Conservation (phyloP, 2,113 vertebrate genomes). For the Anas platyrhynchos region DNA sequence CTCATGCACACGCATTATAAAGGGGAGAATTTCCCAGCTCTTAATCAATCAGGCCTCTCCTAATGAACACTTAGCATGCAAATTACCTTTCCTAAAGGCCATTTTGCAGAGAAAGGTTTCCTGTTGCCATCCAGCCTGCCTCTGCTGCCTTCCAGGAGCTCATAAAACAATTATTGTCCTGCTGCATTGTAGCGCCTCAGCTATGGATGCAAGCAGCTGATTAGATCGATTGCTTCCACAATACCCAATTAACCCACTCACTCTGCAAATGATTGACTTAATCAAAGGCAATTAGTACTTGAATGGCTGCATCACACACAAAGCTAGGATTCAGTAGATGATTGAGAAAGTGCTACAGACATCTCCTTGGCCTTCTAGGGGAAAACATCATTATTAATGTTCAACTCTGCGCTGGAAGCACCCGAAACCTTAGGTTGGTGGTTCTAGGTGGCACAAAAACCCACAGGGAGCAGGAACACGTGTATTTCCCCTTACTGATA, state of each 20-base stretch:
- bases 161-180: conserved; percentile 63
- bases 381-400: background rate
- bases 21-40: background rate
- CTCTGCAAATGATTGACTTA: conserved; percentile 61
- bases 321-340: conserved; percentile 27
- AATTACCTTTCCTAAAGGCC: conserved; percentile 38
- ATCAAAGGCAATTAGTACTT: conserved; percentile 66
- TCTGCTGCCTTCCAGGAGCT: conserved; percentile 55
- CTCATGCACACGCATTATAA: fast-evolving
- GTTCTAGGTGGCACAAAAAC: background rate
- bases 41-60: background rate
- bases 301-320: conserved; percentile 40
- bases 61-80: conserved; percentile 20
- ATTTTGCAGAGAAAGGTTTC: conserved; percentile 3
- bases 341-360: background rate
- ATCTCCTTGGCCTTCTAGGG: background rate
- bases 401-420: background rate
- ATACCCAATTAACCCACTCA: conserved; percentile 70
- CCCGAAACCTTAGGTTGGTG: background rate
- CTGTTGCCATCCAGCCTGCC: conserved; percentile 43
- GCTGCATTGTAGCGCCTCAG: background rate
- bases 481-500: background rate
- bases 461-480: background rate
- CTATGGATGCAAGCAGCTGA: conserved; percentile 44
- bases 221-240: conserved; percentile 69